phyloP scores from a whole-genome alignment of 2,113 vertebrate species.

The Natator depressus region DNA sequence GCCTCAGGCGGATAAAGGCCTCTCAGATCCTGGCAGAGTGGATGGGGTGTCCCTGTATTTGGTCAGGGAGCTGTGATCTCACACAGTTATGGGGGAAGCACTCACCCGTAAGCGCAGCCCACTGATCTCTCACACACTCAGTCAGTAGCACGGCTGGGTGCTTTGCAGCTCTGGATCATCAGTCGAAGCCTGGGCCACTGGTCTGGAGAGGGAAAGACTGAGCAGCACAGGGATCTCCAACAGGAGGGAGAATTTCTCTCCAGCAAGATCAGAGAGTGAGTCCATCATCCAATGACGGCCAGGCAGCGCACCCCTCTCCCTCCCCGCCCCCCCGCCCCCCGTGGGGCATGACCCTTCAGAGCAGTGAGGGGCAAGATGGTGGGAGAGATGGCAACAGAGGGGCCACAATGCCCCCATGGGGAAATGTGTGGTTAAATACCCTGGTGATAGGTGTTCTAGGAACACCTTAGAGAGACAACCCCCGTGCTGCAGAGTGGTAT shows the following conservation, averaged over 20 bases:
- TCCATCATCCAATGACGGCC: neutral
- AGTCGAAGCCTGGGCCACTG: too few species aligned
- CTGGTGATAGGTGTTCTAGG: neutral
- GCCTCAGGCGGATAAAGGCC: neutral
- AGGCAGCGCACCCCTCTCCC: too few species aligned
- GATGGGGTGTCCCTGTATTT: neutral
- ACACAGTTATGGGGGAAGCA: neutral
- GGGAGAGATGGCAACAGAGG: neutral
- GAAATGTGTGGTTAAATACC: neutral
- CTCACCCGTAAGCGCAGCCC: neutral
- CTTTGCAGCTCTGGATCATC: neutral
- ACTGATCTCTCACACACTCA: neutral
- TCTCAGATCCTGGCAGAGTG: neutral
- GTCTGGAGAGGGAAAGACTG: neutral
- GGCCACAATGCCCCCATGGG: neutral
- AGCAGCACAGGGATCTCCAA: neutral
- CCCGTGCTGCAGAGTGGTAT: accelerated
- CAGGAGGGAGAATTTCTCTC: neutral
- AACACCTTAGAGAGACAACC: neutral
- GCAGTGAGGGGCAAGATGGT: too few species aligned
- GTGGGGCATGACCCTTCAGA: too few species aligned
- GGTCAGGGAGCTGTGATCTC: neutral
- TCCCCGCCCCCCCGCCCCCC: accelerated
- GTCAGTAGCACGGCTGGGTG: neutral
- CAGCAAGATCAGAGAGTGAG: neutral